phyloP scores from a whole-genome alignment of 2,888 invertebrate genomes.

The Abrostola tripartita region DNA sequence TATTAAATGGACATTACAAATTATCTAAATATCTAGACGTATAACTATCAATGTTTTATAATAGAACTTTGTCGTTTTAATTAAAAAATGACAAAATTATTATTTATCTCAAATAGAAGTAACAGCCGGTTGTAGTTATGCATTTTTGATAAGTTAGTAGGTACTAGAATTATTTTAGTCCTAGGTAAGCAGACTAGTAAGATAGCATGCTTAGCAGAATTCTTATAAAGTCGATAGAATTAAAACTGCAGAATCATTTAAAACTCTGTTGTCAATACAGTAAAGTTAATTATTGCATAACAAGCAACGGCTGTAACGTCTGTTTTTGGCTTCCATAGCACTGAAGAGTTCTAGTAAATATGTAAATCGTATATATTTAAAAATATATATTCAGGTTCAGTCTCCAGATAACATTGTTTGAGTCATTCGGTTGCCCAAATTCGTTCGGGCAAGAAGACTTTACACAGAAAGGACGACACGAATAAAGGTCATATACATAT shows the following conservation, averaged over 20 bases:
- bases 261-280: no score
- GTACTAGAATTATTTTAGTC: no score
- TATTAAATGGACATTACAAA: slow-evolving; percentile 57
- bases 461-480: slow-evolving; percentile 40
- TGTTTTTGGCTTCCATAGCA: slow-evolving; percentile 36
- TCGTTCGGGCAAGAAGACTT: slow-evolving; percentile 82
- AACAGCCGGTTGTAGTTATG: slow-evolving; percentile 15
- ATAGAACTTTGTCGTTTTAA: slow-evolving; percentile 80
- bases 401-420: slow-evolving; percentile 65
- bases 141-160: not conserved
- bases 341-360: slow-evolving; percentile 48
- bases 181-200: no score
- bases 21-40: slow-evolving; percentile 45
- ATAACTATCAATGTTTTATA: slow-evolving; percentile 47
- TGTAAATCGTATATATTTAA: slow-evolving; percentile 44
- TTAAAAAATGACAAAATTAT: slow-evolving; percentile 80
- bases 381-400: slow-evolving; percentile 63
- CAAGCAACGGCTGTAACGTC: slow-evolving; percentile 17
- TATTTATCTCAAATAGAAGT: slow-evolving; percentile 32
- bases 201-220: no score
- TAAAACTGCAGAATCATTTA: no score
- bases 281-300: slow-evolving; percentile 4
- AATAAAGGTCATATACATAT: not conserved
- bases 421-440: slow-evolving; percentile 81
- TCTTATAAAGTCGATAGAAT: no score